Conservation (phyloP, 2,797 vertebrate genomes). For the Percopsis omiscomaycus region DNA sequence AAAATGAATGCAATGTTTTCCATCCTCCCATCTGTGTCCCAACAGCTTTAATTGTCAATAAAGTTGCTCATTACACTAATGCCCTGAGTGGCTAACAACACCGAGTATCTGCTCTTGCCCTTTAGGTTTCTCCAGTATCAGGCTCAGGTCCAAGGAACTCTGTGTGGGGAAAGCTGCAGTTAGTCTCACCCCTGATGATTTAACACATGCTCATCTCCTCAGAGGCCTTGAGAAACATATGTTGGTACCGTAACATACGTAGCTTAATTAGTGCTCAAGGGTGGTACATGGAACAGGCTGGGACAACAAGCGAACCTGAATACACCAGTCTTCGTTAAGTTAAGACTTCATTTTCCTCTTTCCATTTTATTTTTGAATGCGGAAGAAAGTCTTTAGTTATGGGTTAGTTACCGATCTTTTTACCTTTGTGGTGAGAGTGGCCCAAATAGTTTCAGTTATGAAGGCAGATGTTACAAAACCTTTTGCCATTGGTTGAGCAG, state of each 20-base stretch:
- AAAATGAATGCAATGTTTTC: too few species aligned
- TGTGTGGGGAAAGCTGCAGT: neutral
- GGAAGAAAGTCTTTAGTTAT: too few species aligned
- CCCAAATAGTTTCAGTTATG: too few species aligned
- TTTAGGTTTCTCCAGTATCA: neutral
- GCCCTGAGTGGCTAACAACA: neutral
- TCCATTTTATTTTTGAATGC: too few species aligned
- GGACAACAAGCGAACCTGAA: conserved; percentile 17
- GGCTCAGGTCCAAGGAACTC: neutral
- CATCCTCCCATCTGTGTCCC: too few species aligned
- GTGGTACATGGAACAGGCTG: conserved; percentile 20
- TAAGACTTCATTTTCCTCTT: too few species aligned
- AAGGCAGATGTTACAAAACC: too few species aligned
- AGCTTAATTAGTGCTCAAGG: conserved; percentile 32
- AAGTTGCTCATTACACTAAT: too few species aligned
- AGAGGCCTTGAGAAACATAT: conserved; percentile 27
- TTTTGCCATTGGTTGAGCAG: too few species aligned
- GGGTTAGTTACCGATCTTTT: too few species aligned
- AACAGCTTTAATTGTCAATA: too few species aligned
- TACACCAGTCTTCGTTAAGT: conserved; percentile 1
- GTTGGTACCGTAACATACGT: conserved; percentile 29
- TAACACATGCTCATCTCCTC: conserved; percentile 22
- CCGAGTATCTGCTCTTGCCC: neutral
- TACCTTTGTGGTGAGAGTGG: too few species aligned
- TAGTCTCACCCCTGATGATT: conserved; percentile 17